Conservation (phyloP, 2,113 vertebrate genomes). For the Oncorhynchus kisutch region DNA sequence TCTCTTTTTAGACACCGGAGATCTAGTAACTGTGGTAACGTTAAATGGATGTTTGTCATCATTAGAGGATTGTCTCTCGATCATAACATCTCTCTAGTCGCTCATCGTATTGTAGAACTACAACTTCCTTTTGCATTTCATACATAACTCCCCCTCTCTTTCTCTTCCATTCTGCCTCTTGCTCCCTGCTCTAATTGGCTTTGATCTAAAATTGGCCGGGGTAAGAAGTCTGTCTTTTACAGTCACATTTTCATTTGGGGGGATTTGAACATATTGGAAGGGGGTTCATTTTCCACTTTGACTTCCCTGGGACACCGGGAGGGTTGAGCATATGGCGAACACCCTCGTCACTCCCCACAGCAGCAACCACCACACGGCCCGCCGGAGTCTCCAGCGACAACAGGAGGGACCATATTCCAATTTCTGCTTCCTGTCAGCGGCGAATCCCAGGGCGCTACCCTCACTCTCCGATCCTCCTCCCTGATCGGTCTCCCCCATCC, state of each 20-base stretch:
- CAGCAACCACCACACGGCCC: no score
- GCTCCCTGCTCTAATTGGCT: conserved; percentile 54
- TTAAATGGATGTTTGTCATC: no score
- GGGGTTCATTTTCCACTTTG: conserved; percentile 76
- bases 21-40: no score
- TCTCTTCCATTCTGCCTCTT: conserved; percentile 11
- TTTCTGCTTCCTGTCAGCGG: conserved; percentile 88
- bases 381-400: conserved; percentile 81
- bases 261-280: conserved; percentile 93
- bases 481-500: conserved; percentile 51
- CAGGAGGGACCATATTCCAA: conserved; percentile 85
- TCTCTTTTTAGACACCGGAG: no score
- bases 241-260: conserved; percentile 77
- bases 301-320: conserved; percentile 81
- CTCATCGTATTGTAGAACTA: conserved; percentile 46
- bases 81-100: conserved; percentile 44
- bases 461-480: background rate
- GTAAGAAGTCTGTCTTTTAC: conserved; percentile 60
- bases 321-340: conserved; percentile 89
- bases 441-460: conserved; percentile 76
- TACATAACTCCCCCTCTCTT: conserved; percentile 44
- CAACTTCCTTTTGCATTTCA: conserved; percentile 55
- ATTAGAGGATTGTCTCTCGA: conserved; percentile 28
- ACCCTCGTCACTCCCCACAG: conserved; percentile 65
- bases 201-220: conserved; percentile 78